These are phyloP conservation scores for Drosophila monieri DNA, from an alignment of 2,888 invertebrate species.

Conservation along the genomic window DNA sequence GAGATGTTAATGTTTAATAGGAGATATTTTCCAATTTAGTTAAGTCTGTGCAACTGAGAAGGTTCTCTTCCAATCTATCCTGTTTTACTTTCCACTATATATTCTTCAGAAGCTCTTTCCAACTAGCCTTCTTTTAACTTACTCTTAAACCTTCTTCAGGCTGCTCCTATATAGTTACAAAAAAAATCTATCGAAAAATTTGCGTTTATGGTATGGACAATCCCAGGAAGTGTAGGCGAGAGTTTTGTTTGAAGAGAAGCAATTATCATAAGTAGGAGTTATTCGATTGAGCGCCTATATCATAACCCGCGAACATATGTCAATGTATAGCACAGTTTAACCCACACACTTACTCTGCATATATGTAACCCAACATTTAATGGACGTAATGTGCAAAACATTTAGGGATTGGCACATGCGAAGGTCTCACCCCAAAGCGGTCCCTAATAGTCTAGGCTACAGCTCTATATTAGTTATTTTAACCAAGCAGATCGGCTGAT, in stretches of 20 bases:
- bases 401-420: conserved; percentile 35
- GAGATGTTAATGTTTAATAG: conserved; percentile 20
- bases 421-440: conserved; percentile 14
- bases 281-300: conserved; percentile 6
- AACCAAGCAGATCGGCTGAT: conserved; percentile 9
- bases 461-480: conserved; percentile 26
- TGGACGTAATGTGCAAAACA: conserved; percentile 64
- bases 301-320: conserved; percentile 30
- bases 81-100: not conserved
- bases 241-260: conserved; percentile 49
- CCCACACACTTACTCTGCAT: conserved; percentile 26
- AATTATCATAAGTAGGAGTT: conserved; percentile 26
- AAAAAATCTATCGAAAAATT: conserved; percentile 66
- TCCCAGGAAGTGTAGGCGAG: conserved; percentile 61
- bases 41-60: conserved; percentile 32
- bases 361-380: conserved; percentile 38
- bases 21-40: conserved; percentile 23
- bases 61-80: conserved; percentile 1
- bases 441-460: conserved; percentile 44
- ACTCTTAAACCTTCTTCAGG: not conserved
- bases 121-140: conserved; percentile 3
- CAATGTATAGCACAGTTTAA: conserved; percentile 35
- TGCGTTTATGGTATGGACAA: conserved; percentile 78
- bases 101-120: not conserved
- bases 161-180: conserved; percentile 38